These are phyloP conservation scores for Lagocephalus sceleratus DNA, from an alignment of 2,797 vertebrate species.

Conservation along the genomic window DNA sequence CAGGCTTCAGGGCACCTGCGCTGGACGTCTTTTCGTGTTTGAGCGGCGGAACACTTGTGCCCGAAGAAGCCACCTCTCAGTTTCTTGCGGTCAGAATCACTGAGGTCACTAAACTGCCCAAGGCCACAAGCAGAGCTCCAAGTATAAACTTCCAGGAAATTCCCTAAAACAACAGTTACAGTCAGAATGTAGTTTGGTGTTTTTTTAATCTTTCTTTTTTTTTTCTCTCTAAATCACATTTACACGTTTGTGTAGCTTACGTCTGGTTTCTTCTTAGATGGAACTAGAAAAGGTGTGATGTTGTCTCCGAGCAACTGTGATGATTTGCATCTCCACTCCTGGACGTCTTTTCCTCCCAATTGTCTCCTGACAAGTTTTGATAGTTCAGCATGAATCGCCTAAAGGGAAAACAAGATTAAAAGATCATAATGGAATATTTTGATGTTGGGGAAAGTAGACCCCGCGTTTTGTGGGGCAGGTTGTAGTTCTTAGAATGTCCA, in stretches of 20 bases:
- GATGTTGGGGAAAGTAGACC: background rate
- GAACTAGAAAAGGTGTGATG: constrained; percentile 60
- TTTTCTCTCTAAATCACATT: background rate
- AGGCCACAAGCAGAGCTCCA: constrained; percentile 75
- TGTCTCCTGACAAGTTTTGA: constrained; percentile 79
- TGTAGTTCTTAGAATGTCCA: constrained; percentile 54
- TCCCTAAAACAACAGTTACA: constrained; percentile 63
- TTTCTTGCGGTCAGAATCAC: constrained; percentile 75
- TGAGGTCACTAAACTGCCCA: constrained; percentile 76
- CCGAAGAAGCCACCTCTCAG: constrained; percentile 43
- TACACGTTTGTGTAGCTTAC: constrained; percentile 54
- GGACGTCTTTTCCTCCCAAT: constrained; percentile 57
- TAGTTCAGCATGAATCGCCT: constrained; percentile 83
- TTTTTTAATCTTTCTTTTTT: background rate
- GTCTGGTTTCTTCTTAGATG: constrained; percentile 58
- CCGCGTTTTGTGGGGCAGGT: background rate
- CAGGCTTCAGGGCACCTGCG: no score
- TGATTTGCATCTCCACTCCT: constrained; percentile 62
- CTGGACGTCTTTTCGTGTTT: no score
- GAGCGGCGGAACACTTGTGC: no score
- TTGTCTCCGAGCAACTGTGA: constrained; percentile 64
- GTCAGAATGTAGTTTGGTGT: constrained; percentile 5
- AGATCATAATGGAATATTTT: background rate
- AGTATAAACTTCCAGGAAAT: constrained; percentile 78
- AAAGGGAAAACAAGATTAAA: background rate